phyloP scores from a whole-genome alignment of 1,140 invertebrate species.

The Drosophila arawakana region DNA sequence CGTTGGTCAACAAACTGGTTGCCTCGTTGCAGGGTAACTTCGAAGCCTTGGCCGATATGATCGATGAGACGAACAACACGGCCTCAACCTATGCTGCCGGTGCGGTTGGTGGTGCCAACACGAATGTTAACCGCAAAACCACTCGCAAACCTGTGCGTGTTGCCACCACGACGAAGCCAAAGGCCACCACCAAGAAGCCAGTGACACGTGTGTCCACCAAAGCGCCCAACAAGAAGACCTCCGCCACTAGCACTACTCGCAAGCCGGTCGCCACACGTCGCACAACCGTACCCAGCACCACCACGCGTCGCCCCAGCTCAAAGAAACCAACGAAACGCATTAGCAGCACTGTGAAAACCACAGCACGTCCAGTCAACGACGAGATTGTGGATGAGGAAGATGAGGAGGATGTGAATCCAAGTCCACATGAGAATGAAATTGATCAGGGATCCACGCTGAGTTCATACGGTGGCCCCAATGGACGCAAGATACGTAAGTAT shows the following conservation, averaged over 20 bases:
- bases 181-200: conserved; percentile 68
- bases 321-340: conserved; percentile 84
- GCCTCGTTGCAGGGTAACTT: conserved; percentile 92
- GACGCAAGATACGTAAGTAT: conserved; percentile 87
- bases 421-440: conserved; percentile 83
- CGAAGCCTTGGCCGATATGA: conserved; percentile 91
- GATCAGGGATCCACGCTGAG: conserved; percentile 86
- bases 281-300: conserved; percentile 53
- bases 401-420: conserved; percentile 85
- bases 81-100: conserved; percentile 50
- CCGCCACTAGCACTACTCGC: conserved; percentile 51
- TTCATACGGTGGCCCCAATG: conserved; percentile 64
- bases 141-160: conserved; percentile 56
- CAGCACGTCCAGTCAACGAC: conserved; percentile 58
- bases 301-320: conserved; percentile 84
- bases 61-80: conserved; percentile 85
- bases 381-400: conserved; percentile 84
- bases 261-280: conserved; percentile 57
- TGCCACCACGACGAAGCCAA: conserved; percentile 73
- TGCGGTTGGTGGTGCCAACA: conserved; percentile 48
- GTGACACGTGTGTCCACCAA: conserved; percentile 85
- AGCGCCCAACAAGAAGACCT: conserved; percentile 84
- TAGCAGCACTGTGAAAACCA: conserved; percentile 56
- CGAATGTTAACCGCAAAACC: conserved; percentile 48
- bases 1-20: conserved; percentile 92